Conservation (phyloP, 1,140 invertebrate genomes). For the Bombus fervidus region DNA sequence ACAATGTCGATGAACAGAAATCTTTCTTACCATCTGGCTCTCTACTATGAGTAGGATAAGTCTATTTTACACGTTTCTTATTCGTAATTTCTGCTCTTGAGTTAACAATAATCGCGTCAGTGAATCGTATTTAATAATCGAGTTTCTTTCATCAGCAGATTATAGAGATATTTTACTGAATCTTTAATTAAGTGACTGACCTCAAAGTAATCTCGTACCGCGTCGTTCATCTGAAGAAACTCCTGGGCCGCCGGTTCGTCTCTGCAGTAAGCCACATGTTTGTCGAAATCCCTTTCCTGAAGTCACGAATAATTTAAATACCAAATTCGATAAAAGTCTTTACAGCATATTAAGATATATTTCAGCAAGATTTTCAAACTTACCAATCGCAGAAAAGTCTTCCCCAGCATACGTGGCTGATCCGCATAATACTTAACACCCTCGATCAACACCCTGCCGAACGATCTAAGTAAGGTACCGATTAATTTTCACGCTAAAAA, state of each 20-base stretch:
- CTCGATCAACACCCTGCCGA: slow-evolving; percentile 93
- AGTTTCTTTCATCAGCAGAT: not conserved
- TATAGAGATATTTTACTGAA: not conserved
- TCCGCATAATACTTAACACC: slow-evolving; percentile 96
- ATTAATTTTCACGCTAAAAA: slow-evolving; percentile 81
- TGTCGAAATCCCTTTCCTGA: slow-evolving; percentile 95
- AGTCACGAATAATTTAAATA: slow-evolving; percentile 46
- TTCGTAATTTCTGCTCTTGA: not conserved
- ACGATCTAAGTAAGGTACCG: slow-evolving; percentile 83
- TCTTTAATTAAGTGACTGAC: slow-evolving; percentile 82
- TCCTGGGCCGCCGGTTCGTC: slow-evolving; percentile 93
- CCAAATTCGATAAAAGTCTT: not conserved
- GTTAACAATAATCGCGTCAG: not conserved
- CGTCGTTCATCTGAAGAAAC: slow-evolving; percentile 87
- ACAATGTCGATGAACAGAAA: not conserved
- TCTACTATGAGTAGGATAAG: not conserved
- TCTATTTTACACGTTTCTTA: too few relatives aligned
- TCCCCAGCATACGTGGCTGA: slow-evolving; percentile 92
- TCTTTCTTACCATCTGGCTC: slow-evolving; percentile 27
- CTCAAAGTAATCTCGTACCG: slow-evolving; percentile 91
- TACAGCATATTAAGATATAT: not conserved
- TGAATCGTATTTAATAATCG: not conserved
- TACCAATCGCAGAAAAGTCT: slow-evolving; percentile 92
- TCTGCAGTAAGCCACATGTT: slow-evolving; percentile 94
- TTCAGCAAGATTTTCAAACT: slow-evolving; percentile 59